Evolutionary conservation across 2,113 vertebrate genomes (phyloP), one percentile per base, ranked within the genome.

Genomic region (Dipodomys spectabilis): DNA sequence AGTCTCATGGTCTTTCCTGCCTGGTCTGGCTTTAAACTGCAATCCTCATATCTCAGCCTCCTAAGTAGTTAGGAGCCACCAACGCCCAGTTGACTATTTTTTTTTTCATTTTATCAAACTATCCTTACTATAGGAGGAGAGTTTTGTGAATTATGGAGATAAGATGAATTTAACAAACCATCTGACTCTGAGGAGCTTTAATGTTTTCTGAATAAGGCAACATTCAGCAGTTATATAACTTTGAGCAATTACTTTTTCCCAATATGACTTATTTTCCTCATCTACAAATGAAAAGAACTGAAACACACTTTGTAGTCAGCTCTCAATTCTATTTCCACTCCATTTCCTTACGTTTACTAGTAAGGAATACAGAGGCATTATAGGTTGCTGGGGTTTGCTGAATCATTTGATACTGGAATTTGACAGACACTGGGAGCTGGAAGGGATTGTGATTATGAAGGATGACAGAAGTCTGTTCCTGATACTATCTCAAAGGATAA

Each of bases 401-500:
- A 95, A 94, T 95, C 96, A 96, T 93, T 45, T 94, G 64, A 86
- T 60, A 57, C 30, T 87, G 85, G 91, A 90, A 91, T 94, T 82
- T 91, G 82, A 85, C 94, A 89, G 68, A 35, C 73, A 80, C 78
- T 77, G 35, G 23, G 39, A 91, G 49, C 5, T 83, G 83, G 82
- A 91, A 94, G 30, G 53, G 32, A 92, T 32, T 67, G 13, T 64
- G 85, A 81, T 69, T 53, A 62, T 81, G 91, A 94, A 95, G 93
- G 86, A 93, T 87, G 91, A 82, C 7, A 67, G 68, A 32, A 88
- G 90, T 77, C 88, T 96, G 82, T 71, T 89, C 81, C 77, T 94
- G 77, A 94, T 94, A 93, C 81, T 83, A 95, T 94, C 92, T 82
- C 71, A 86, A 93, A 94, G 95, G 94, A 93, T 90, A 94, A 77